Evolutionary conservation across 1,140 invertebrate species (phyloP).

Genomic region (Acromyrmex charruanus): DNA sequence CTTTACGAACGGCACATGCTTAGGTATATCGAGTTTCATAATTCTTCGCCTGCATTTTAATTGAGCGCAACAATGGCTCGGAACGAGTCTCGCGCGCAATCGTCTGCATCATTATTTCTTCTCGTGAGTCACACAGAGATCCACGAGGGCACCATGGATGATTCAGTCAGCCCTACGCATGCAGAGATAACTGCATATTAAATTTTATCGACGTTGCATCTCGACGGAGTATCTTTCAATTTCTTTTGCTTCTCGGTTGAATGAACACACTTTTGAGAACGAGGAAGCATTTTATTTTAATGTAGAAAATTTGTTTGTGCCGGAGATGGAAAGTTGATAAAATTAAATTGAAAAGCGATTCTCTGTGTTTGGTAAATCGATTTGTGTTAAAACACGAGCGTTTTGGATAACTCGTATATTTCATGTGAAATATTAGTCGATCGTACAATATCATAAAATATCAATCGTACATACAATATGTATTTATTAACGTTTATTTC

Average conservation of each 20-base stretch:
- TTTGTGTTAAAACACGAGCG: not conserved
- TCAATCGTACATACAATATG: no score
- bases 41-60: constrained; percentile 65
- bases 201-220: constrained; percentile 30
- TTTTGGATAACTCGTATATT: not conserved
- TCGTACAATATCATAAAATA: not conserved
- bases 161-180: constrained; percentile 44
- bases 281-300: not conserved
- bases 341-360: not conserved
- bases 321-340: not conserved
- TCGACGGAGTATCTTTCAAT: not conserved
- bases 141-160: not conserved
- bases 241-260: not conserved
- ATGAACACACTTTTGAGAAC: not conserved
- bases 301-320: not conserved
- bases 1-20: constrained; percentile 4
- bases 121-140: constrained; percentile 31
- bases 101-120: constrained; percentile 46
- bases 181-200: constrained; percentile 8
- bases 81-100: not conserved
- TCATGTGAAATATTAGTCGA: not conserved
- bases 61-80: constrained; percentile 59
- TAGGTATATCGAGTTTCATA: constrained; percentile 58
- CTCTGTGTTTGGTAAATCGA: not conserved
- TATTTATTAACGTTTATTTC: no score